Base-by-base conservation (phyloP, 2,888 invertebrate genomes). In the Azorinus chamasolen region DNA sequence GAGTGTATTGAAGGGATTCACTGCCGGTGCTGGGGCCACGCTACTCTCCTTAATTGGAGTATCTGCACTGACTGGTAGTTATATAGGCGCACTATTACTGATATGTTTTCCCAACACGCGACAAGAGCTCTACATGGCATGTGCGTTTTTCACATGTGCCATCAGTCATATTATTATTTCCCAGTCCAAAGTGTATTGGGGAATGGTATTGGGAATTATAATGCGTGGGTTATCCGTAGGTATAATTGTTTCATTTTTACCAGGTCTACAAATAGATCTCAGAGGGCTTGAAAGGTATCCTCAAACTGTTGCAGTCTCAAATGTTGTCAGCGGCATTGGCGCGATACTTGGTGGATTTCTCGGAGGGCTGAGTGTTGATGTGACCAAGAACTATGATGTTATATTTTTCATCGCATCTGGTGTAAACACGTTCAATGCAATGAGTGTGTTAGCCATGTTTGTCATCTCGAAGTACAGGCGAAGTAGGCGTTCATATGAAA, bases 361-460 rank as follows among this genome's bases (percentile, higher is more conserved):
- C 1, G 79, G 79, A 0, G 79, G 79, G 5, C 58, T 27, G 16
- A 79, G 54, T 32, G 63, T 53, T 4, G 79, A 79, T 20, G 48
- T 71, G 1, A 74, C 75, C 3, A 71, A 74, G 1, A 54, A 58
- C 3, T 79, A 79, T 25, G 46, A 71, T 18, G 18, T 71, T 0
- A 64, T 75, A 48, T 82, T 75, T 57, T 61, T 66, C 37, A 57
- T 65, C 4, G 69, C 71, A 4, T 20, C 75, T 2, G 39, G 39
- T 2, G 43, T 48, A 1, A 53, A 43, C 20, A 27, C 54, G 0
- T 58, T 55, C 12, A 64, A 72, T 58, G 39, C 48, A 37, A 3
- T 65, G 2, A 46, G 53, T 43, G 39, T 66, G 54, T 3, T 53
- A 22, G 58, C 57, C 0, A 46, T 71, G 20, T 59, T 51, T 46